Conservation (phyloP, 1,140 invertebrate species). For the Chironomus tepperi region DNA sequence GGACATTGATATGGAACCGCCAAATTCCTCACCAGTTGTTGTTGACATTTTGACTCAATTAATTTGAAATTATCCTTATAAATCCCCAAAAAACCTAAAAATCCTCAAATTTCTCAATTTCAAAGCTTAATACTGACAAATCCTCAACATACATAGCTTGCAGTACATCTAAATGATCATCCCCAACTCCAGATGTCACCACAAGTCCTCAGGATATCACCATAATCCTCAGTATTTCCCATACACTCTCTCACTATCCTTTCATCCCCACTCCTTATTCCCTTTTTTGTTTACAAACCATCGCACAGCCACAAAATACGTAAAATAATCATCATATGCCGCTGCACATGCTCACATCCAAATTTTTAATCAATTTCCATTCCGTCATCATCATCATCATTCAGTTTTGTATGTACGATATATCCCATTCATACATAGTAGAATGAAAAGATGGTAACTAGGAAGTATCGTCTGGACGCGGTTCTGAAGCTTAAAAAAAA, state of each 20-base stretch:
- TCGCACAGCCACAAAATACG: neutral
- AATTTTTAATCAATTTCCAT: no score
- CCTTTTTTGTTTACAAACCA: neutral
- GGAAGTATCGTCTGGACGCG: neutral
- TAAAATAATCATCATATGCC: neutral
- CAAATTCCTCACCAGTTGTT: no score
- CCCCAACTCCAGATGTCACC: no score
- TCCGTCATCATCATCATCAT: no score
- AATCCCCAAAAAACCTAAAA: no score
- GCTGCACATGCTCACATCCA: conserved; percentile 2
- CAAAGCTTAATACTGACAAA: neutral
- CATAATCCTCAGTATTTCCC: neutral
- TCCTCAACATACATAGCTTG: no score
- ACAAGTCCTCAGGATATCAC: neutral
- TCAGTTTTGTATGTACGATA: no score
- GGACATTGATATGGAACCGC: no score
- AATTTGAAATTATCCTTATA: no score
- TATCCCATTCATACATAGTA: no score
- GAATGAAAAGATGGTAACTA: neutral
- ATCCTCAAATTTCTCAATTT: neutral
- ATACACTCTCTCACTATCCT: neutral
- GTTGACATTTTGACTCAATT: no score
- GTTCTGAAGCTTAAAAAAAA: neutral
- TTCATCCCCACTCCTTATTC: neutral
- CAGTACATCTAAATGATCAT: no score